Evolutionary conservation across 2,888 invertebrate species (phyloP), one percentile per base, ranked within the genome.

Genomic region (Drosophila melanosoma): DNA sequence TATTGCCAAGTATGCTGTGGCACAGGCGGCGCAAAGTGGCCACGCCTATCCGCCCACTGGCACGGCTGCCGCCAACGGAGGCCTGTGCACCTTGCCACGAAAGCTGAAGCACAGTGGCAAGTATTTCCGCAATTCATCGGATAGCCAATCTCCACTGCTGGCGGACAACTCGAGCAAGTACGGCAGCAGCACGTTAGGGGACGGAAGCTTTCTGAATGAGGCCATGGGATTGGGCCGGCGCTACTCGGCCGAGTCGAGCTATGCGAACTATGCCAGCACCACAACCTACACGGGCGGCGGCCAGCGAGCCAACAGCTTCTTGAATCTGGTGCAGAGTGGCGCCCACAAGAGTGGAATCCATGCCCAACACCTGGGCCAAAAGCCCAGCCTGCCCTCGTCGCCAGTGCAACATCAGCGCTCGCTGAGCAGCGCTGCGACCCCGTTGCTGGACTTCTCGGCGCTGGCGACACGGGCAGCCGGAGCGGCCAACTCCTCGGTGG

Each of bases 141-240:
- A 96, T 83, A 96, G 96, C 85, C 96, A 96, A 83, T 96, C 96
- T 64, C 96, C 96, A 1, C 93, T 97, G 68, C 93, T 97, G 70
- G 94, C 94, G 17, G 95, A 95, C 84, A 92, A 91, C 71, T 93
- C 92, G 0, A 96, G 96, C 91, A 94, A 96, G 76, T 95, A 96
- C 85, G 95, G 96, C 74, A 96, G 96, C 90, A 96, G 96, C 73
- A 96, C 95, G 29, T 71, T 93, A 12, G 95, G 95, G 1, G 96
- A 96, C 87, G 95, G 95, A 38, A 94, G 94, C 67, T 94, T 94
- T 86, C 95, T 95, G 33, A 94, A 94, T 69, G 94, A 94, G 77
- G 91, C 90, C 52, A 92, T 93, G 78, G 93, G 94, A 7, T 90
- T 93, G 70, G 92, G 91, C 15, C 76, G 94, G 58, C 91, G 94